Conservation (phyloP, 2,113 vertebrate species). For the Callocephalon fimbriatum region DNA sequence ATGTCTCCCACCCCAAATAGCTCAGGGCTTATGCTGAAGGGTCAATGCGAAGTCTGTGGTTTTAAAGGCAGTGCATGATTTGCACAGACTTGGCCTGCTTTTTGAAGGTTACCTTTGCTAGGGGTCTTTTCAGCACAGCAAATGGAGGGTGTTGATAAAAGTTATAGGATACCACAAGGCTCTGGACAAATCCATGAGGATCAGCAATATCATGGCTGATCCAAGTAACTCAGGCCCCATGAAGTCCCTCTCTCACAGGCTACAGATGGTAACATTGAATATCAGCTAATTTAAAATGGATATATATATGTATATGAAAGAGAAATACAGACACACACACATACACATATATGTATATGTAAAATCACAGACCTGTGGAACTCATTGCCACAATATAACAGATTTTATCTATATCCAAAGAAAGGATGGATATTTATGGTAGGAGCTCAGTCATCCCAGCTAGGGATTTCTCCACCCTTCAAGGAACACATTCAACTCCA, state of each 20-base stretch:
- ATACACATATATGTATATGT: background rate
- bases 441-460: background rate
- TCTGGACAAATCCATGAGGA: background rate
- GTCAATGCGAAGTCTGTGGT: background rate
- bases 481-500: background rate
- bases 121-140: background rate
- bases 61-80: fast-evolving
- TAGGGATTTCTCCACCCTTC: background rate
- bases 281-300: background rate
- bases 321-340: background rate
- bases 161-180: background rate
- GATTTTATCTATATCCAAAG: background rate
- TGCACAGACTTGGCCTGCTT: background rate
- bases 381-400: background rate
- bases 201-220: background rate
- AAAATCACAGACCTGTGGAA: background rate
- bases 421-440: background rate
- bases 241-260: background rate
- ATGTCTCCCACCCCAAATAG: background rate
- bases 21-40: background rate
- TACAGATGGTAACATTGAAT: background rate
- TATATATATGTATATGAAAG: background rate
- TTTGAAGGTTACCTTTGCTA: background rate
- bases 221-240: background rate
- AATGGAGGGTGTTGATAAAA: background rate